Percentiles rank a stretch among this genome's conserved stretches.
Evolutionary conservation across 1,140 invertebrate genomes (phyloP).

Genomic region (Eurosta solidaginis): DNA sequence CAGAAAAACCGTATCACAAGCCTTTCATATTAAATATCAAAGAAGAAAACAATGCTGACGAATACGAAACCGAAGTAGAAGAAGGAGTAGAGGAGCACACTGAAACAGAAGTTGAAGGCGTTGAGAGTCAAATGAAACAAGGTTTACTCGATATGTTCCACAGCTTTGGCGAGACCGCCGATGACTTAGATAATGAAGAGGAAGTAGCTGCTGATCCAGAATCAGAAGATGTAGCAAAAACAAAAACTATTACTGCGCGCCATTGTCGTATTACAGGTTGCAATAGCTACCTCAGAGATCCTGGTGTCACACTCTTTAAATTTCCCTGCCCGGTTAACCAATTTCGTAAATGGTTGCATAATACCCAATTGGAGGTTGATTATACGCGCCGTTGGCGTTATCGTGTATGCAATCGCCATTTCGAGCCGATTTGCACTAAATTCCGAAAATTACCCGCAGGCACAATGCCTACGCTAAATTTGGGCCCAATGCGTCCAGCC

Average conservation of each 20-base stretch:
- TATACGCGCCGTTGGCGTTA: constrained; percentile 46
- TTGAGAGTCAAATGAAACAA: constrained; percentile 13
- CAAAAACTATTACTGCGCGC: neutral
- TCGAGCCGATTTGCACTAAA: constrained; percentile 40
- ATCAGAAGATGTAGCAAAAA: neutral
- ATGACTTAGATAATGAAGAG: neutral
- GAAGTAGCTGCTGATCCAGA: neutral
- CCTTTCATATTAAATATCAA: neutral
- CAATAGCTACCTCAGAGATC: constrained; percentile 33
- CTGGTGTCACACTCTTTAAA: constrained; percentile 42
- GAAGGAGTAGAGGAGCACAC: neutral
- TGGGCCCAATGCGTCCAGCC: constrained; percentile 35
- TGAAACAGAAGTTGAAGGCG: neutral
- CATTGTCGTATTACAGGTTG: constrained; percentile 46
- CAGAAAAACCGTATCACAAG: neutral
- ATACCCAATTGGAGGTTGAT: constrained; percentile 45
- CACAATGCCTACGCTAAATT: constrained; percentile 46
- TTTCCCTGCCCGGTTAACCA: constrained; percentile 42
- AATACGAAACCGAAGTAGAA: neutral
- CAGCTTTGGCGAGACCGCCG: neutral
- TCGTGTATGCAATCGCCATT: constrained; percentile 50
- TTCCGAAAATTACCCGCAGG: constrained; percentile 39
- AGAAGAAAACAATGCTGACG: neutral
- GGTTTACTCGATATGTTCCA: constrained; percentile 7
- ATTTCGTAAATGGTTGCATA: constrained; percentile 49